These are phyloP conservation scores for Tanaodytes sp. DNA, from an alignment of 2,888 invertebrate genomes.

Conservation along the genomic window DNA sequence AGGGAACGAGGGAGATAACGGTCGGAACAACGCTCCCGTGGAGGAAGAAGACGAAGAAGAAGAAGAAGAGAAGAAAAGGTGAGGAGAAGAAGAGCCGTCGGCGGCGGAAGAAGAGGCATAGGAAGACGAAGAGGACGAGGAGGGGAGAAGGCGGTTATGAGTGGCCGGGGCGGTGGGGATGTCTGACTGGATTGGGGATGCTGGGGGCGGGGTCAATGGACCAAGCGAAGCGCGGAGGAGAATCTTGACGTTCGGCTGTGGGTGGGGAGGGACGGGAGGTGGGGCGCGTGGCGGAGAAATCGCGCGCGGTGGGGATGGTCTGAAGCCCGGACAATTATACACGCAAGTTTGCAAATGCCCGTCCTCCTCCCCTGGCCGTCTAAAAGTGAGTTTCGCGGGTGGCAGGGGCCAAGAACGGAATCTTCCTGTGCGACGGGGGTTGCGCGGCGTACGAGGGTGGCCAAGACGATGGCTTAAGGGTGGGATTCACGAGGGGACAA, in stretches of 20 bases:
- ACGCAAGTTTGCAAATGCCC: slow-evolving; percentile 68
- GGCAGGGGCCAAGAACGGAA: slow-evolving; percentile 48
- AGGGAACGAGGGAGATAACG: no score
- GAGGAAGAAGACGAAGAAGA: slow-evolving; percentile 19
- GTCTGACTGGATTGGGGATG: slow-evolving; percentile 55
- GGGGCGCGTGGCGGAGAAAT: slow-evolving; percentile 24
- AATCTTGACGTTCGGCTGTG: slow-evolving; percentile 56
- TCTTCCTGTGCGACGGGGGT: slow-evolving; percentile 48
- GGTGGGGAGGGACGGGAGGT: slow-evolving; percentile 32
- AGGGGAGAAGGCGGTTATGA: slow-evolving; percentile 69
- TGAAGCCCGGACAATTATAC: slow-evolving; percentile 67
- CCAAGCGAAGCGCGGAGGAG: slow-evolving; percentile 51
- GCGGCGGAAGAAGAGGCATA: slow-evolving; percentile 25
- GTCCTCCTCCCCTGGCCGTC: slow-evolving; percentile 49
- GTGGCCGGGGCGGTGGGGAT: slow-evolving; percentile 27
- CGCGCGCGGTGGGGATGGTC: slow-evolving; percentile 15
- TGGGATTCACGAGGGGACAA: slow-evolving; percentile 55
- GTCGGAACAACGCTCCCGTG: no score
- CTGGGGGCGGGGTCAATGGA: slow-evolving; percentile 65
- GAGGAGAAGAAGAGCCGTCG: slow-evolving; percentile 69
- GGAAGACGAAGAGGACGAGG: slow-evolving; percentile 21
- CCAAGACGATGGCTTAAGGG: slow-evolving; percentile 46
- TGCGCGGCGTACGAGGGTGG: slow-evolving; percentile 54
- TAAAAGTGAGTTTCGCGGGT: slow-evolving; percentile 45
- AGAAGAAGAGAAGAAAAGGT: slow-evolving; percentile 20